Conservation (phyloP, 2,797 vertebrate genomes). For the Denticeps clupeoides region DNA sequence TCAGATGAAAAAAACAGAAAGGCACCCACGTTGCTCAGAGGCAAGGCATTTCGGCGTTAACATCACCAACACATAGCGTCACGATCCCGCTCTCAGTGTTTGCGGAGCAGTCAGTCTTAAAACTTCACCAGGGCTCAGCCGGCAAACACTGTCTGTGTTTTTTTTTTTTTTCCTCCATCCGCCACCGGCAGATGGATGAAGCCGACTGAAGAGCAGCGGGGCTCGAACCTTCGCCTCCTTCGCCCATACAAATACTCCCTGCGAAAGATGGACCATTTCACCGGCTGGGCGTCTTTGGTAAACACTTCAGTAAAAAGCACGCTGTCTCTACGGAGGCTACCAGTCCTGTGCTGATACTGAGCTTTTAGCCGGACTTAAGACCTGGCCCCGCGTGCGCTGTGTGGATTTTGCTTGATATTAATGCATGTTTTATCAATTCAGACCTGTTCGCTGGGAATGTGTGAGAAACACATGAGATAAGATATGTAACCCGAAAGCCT, state of each 20-base stretch:
- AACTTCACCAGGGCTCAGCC: constrained; percentile 43
- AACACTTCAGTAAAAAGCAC: neutral
- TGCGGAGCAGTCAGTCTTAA: constrained; percentile 34
- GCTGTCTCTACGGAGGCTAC: neutral
- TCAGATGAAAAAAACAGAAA: too few relatives aligned
- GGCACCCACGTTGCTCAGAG: constrained; percentile 22
- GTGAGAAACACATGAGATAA: too few relatives aligned
- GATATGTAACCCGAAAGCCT: too few relatives aligned
- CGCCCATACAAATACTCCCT: constrained; percentile 35
- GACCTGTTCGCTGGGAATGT: neutral
- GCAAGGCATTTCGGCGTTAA: neutral
- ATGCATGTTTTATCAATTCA: neutral
- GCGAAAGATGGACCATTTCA: neutral
- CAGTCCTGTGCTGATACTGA: neutral
- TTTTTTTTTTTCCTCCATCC: constrained; percentile 25
- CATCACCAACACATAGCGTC: neutral
- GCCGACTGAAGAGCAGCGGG: constrained; percentile 45
- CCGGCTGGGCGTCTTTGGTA: neutral
- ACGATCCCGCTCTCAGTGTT: constrained; percentile 5
- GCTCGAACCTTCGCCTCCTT: constrained; percentile 39
- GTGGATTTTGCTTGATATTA: neutral
- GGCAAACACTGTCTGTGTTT: constrained; percentile 37
- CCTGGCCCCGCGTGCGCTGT: neutral
- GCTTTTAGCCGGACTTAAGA: neutral
- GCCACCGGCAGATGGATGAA: constrained; percentile 28